Base-by-base conservation (phyloP, 2,888 invertebrate genomes). In the Eupithecia insigniata region DNA sequence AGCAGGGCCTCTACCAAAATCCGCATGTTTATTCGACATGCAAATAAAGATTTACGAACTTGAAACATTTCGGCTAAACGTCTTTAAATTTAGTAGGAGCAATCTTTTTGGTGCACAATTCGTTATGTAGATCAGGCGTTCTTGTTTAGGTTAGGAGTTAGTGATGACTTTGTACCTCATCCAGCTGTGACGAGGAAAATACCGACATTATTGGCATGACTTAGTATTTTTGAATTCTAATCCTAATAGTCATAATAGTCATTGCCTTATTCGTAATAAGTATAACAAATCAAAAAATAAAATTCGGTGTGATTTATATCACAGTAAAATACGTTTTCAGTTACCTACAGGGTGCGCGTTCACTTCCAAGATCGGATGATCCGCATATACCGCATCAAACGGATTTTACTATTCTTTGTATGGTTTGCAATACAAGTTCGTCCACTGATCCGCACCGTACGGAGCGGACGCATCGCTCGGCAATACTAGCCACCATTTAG, bases 1-100 rank as follows among this genome's bases (percentile, higher is more conserved):
- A 62, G n/a, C 12, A 26, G 3, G 36, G 55, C 55, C 36, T 64
- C 22, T 22, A 22, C 32, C 22, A 64, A 62, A 64, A 64, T 36
- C 64, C 36, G 64, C 64, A 64, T 82, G 81, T 83, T 82, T 83
- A 83, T 80, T 84, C 83, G 79, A 81, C 82, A 85, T 81, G 82
- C 83, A 85, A 87, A 89, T 88, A 88, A 88, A 89, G 88, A 88
- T 88, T 87, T 88, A 87, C 84, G 83, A 81, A 87, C 82, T 85
- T 81, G 81, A 81, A 84, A 81, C 83, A 83, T 85, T 83, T 82
- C 84, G 85, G 84, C 86, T 89, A 89, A 90, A 90, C 86, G 86
- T 86, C 87, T 88, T 82, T 86, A 82, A 87, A 90, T 89, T 88
- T 88, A 87, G 84, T 85, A 83, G 83, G 77, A 83, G 82, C 84